Conservation (phyloP, 2,113 vertebrate genomes). For the Leucosticte australis region DNA sequence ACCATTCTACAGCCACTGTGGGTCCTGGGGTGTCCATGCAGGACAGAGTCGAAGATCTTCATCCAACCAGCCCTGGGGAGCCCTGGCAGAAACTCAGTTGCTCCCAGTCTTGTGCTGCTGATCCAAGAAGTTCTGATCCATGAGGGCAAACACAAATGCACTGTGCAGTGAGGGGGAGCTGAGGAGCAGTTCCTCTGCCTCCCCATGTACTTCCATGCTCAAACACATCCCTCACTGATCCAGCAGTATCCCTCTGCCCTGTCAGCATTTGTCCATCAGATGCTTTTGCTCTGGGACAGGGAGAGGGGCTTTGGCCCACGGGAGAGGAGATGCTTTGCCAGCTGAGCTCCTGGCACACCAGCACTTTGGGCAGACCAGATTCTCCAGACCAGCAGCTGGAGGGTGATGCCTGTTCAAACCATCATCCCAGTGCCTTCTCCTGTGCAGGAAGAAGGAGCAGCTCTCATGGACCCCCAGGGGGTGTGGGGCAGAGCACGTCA, state of each 20-base stretch:
- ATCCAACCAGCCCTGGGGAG: neutral
- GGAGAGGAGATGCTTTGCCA: neutral
- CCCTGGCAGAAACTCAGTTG: neutral
- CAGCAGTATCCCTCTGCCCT: neutral
- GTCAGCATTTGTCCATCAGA: neutral
- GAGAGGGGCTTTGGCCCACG: neutral
- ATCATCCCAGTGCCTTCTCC: neutral
- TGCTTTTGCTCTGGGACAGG: neutral
- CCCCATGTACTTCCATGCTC: neutral
- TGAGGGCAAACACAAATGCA: neutral
- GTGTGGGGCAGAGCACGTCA: accelerated
- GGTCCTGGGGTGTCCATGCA: neutral
- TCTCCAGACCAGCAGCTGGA: neutral
- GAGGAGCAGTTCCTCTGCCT: neutral
- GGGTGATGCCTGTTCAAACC: neutral
- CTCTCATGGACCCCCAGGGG: accelerated
- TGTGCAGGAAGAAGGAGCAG: neutral
- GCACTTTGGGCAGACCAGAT: neutral
- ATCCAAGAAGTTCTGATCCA: neutral
- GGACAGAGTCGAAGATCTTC: neutral
- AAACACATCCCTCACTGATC: neutral
- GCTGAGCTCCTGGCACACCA: neutral
- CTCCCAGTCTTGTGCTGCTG: neutral
- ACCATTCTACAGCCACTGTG: neutral
- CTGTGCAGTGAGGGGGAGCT: neutral